Evolutionary conservation across 2,888 invertebrate species (phyloP).

Genomic region (Conus canariensis): DNA sequence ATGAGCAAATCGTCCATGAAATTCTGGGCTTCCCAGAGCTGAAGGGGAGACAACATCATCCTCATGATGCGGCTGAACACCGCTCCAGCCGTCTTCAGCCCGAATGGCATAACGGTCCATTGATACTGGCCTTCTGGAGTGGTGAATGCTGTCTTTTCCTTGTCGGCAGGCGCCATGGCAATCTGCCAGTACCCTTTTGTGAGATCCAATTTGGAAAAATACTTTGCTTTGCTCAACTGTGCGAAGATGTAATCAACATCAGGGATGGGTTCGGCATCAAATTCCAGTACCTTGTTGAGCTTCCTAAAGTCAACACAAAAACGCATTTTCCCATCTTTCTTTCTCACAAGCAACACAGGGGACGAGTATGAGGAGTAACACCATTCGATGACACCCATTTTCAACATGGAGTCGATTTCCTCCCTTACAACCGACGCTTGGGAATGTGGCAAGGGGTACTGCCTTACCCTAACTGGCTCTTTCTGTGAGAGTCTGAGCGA

Average conservation of each 20-base stretch:
- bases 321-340: not conserved
- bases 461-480: not conserved
- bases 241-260: not conserved
- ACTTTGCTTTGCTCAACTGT: not conserved
- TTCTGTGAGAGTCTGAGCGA: not conserved
- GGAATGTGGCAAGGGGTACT: not conserved
- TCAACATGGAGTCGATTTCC: not conserved
- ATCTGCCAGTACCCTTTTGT: conserved; percentile 16
- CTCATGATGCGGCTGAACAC: not conserved
- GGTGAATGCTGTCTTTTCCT: conserved; percentile 25
- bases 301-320: not conserved
- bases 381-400: not conserved
- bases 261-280: not conserved
- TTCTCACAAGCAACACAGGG: not conserved
- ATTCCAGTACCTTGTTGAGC: not conserved
- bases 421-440: not conserved
- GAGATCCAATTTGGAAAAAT: conserved; percentile 36
- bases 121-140: conserved; percentile 27
- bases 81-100: not conserved
- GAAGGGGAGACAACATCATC: not conserved
- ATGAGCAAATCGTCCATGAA: not conserved
- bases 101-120: conserved; percentile 34
- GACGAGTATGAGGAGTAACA: not conserved
- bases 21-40: not conserved
- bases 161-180: not conserved